phyloP scores from a whole-genome alignment of 2,113 vertebrate genomes.

The Pandion haliaetus region DNA sequence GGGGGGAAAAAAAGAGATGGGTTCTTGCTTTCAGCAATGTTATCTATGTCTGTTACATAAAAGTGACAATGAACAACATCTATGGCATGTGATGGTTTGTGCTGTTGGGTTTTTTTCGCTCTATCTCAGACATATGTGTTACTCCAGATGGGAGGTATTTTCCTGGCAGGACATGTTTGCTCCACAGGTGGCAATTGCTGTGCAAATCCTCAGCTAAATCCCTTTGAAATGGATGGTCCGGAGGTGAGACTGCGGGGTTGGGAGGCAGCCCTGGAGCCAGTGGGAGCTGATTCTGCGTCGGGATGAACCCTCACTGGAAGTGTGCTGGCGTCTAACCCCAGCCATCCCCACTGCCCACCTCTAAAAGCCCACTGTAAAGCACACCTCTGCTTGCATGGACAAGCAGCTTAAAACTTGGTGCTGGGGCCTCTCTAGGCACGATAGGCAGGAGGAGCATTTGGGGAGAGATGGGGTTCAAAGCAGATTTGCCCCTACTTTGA shows the following conservation, averaged over 20 bases:
- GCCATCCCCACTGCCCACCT: not conserved
- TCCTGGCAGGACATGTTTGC: not conserved
- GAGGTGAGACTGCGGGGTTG: not conserved
- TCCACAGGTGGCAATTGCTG: not conserved
- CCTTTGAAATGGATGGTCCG: not conserved
- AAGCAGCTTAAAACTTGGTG: not conserved
- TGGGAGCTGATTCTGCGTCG: not conserved
- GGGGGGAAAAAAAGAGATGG: not conserved
- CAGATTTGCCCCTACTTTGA: not conserved
- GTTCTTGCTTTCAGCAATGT: not conserved
- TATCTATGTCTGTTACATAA: slow-evolving; percentile 24
- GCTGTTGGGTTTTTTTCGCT: not conserved
- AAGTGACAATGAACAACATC: not conserved
- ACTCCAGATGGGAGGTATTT: not conserved
- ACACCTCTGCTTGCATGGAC: not conserved
- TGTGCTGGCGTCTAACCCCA: not conserved
- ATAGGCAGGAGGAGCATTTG: not conserved
- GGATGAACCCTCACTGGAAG: not conserved
- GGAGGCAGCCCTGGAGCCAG: fast-evolving
- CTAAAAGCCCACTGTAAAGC: not conserved
- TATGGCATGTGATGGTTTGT: not conserved
- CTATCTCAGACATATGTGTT: not conserved
- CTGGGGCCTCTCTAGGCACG: not conserved
- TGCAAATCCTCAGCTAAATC: not conserved
- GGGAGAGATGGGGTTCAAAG: not conserved